These are phyloP conservation scores for Alitta virens DNA, from an alignment of 2,888 invertebrate genomes.

Conservation along the genomic window DNA sequence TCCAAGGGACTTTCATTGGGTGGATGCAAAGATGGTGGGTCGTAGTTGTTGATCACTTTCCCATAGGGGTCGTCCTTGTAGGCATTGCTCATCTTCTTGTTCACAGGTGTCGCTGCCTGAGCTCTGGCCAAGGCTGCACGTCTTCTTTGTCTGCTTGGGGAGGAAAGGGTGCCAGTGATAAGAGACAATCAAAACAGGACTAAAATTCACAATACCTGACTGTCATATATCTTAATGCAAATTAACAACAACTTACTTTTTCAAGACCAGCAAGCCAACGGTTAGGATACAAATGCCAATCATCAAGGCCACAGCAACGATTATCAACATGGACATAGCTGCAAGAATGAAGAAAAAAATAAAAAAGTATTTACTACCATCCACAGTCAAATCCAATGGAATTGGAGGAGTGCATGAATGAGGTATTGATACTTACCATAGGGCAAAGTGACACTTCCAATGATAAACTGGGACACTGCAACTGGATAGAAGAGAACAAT, in stretches of 20 bases:
- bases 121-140: too few species aligned
- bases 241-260: slow-evolving; percentile 6
- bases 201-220: too few species aligned
- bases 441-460: slow-evolving; percentile 11
- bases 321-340: slow-evolving; percentile 17
- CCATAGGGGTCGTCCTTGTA: slow-evolving; percentile 8
- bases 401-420: neutral
- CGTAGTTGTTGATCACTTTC: slow-evolving; percentile 3
- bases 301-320: slow-evolving; percentile 13
- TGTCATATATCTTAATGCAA: too few species aligned
- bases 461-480: slow-evolving; percentile 3
- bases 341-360: neutral
- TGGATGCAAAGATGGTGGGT: slow-evolving; percentile 3
- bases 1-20: slow-evolving; percentile 9
- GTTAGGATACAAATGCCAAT: slow-evolving; percentile 14
- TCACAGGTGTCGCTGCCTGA: too few species aligned
- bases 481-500: neutral
- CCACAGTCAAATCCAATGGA: neutral
- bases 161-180: too few species aligned
- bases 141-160: too few species aligned
- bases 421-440: slow-evolving; percentile 5
- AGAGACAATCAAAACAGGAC: too few species aligned
- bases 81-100: neutral
- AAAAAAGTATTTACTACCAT: neutral
- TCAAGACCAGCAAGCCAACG: slow-evolving; percentile 8